A percentile compares a stretch with the other conserved stretches of the same genome.
Conservation (phyloP, 2,888 invertebrate genomes). For the Melieria omissa region DNA sequence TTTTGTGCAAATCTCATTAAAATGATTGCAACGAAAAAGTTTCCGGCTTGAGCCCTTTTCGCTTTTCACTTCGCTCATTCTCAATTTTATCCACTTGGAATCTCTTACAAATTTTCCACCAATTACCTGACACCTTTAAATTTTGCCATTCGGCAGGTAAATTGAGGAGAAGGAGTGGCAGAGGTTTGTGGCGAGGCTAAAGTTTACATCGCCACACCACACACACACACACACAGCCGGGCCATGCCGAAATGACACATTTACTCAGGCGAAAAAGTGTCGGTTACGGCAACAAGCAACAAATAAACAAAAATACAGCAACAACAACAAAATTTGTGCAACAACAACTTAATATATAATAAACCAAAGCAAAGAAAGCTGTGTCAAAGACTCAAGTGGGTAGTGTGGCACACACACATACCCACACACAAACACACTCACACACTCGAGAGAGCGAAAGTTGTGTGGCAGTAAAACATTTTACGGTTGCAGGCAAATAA, state of each 20-base stretch:
- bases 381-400: not conserved
- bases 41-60: not conserved
- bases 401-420: not conserved
- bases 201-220: conserved; percentile 10
- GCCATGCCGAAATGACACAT: conserved; percentile 27
- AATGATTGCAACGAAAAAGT: conserved; percentile 29
- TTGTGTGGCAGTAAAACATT: conserved; percentile 19
- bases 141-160: conserved; percentile 20
- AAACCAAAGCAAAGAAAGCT: not conserved
- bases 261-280: conserved; percentile 35
- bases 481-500: conserved; percentile 12
- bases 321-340: not conserved
- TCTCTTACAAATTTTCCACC: conserved; percentile 26
- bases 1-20: conserved; percentile 28
- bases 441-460: conserved; percentile 8
- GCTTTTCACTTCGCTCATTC: too few relatives aligned
- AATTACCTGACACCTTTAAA: conserved; percentile 34
- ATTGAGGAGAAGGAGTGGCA: not conserved
- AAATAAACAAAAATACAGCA: conserved; percentile 11
- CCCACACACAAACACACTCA: not conserved
- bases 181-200: conserved; percentile 10
- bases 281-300: conserved; percentile 5
- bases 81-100: conserved; percentile 27
- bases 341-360: not conserved
- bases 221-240: not conserved